These are phyloP conservation scores for Oreortyx pictus DNA, from an alignment of 2,797 vertebrate genomes.

Conservation along the genomic window DNA sequence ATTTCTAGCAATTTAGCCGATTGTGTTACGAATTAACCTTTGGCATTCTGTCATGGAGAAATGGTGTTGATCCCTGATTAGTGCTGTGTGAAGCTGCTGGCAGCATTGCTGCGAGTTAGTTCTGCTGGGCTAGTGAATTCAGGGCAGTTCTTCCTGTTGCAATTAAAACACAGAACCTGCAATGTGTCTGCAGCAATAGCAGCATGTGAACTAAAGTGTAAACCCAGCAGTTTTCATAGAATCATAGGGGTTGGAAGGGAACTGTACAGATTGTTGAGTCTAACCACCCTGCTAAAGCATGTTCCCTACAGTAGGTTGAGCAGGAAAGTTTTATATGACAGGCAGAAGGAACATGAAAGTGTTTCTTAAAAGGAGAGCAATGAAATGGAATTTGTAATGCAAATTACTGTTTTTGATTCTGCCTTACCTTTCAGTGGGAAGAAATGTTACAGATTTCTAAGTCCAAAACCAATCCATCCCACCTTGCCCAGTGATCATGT, in stretches of 20 bases:
- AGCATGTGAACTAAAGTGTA: background rate
- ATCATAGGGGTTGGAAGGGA: too few species aligned
- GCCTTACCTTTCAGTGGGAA: background rate
- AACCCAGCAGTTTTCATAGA: too few species aligned
- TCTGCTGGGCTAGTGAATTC: background rate
- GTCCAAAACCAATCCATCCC: too few species aligned
- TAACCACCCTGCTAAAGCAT: too few species aligned
- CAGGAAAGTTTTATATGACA: too few species aligned
- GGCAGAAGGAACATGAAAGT: too few species aligned
- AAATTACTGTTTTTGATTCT: background rate
- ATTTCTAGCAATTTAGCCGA: background rate
- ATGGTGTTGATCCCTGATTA: background rate
- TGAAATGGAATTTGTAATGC: background rate
- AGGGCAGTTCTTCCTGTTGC: background rate
- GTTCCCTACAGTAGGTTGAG: too few species aligned
- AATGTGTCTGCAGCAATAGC: background rate
- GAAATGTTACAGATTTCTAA: background rate
- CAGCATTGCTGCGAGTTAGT: fast-evolving
- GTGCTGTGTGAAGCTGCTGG: background rate
- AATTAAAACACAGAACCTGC: background rate
- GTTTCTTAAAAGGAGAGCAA: background rate
- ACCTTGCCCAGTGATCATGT: too few species aligned
- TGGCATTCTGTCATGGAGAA: background rate
- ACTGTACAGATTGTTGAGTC: too few species aligned
- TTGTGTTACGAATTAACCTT: background rate